Evolutionary conservation across 1,140 invertebrate genomes (phyloP), one percentile per base, ranked within the genome.

Genomic region (Pissodes strobi): DNA sequence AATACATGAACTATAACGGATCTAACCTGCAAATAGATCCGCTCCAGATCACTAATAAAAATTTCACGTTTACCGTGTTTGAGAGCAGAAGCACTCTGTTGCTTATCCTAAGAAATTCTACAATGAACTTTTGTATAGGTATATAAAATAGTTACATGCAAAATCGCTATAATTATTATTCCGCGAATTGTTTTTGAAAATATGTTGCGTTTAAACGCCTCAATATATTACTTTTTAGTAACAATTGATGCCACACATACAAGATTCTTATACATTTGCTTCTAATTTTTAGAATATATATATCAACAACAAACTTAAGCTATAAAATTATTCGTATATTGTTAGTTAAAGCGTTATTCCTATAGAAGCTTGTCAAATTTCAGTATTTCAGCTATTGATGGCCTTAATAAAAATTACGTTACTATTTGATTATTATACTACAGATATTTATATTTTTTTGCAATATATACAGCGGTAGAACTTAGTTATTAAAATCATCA

Each of bases 241-340:
- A 18, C 34, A 52, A 52, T 27, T 2, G n/a, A 12, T 18, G 17
- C 38, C 46, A 48, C 21, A 38, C 48, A 53, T 62, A 62, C 48
- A 62, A 62, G 53, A 62, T 61, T 61, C 46, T 62, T 60, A 62
- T 53, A 53, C 59, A 62, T 48, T 53, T 48, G 59, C 48, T 62
- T 53, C 18, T 43, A 13, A 30, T 51, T 56, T 56, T 19, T 21
- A n/a, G n/a, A 39, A 19, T 45, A 37, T n/a, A n/a, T n/a, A 25
- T 13, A 12, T 58, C 34, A 23, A n/a, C 41, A 46, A 46, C 27
- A 5, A 39, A 23, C n/a, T 38, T 37, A 51, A 62, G 34, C 37
- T 15, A 51, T 19, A 17, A 46, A 10, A 23, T 10, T 49, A 15
- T 37, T 8, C 15, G 10, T 1, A 18, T 34, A 34, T 52, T 38